Base-by-base conservation (phyloP, 2,888 invertebrate genomes). In the Drosophila helvetica region DNA sequence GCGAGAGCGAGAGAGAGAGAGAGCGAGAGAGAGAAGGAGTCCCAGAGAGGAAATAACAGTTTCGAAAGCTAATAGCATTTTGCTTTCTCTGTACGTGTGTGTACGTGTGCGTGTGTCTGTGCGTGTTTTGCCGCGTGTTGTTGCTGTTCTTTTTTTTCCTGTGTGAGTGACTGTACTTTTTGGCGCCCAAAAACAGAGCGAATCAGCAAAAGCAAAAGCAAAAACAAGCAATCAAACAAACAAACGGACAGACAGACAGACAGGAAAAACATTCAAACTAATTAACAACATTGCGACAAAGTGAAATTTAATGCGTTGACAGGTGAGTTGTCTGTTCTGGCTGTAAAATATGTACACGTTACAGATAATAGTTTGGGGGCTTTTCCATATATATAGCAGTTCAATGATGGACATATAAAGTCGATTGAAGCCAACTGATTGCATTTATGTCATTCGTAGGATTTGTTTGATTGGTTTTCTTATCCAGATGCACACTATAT, bases 121-220 rank as follows among this genome's bases (percentile, higher is more conserved):
- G 47, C 30, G 48, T 50, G 48, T 52, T 17, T 9, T 4, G 7
- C 33, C 33, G 51, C 42, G 52, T 42, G 38, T 43, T 54, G 22
- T 22, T 22, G 22, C 22, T 22, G 22, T 27, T 27, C 8, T 27
- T 27, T 27, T 43, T 53, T 12, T 25, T 33, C 42, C 30, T 50
- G 71, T 56, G 47, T 68, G 56, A 58, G 62, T 72, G 74, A 86
- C 85, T 81, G 83, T 85, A 79, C 79, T 79, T 86, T 80, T 85
- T 82, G 84, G 81, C 84, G 81, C 86, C 75, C 63, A 82, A 82
- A 75, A 76, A 61, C 65, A 75, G 45, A 71, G 47, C 55, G 48
- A 43, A 33, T 58, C 56, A 79, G 70, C 66, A 81, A 4, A 22
- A 22, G 3, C 22, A 22, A 22, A 67, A 67, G 60, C 56, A 64